Percentiles rank a stretch among this genome's conserved stretches.
These are phyloP conservation scores for Eptesicus fuscus DNA, from an alignment of 2,113 vertebrate species.

Conservation along the genomic window DNA sequence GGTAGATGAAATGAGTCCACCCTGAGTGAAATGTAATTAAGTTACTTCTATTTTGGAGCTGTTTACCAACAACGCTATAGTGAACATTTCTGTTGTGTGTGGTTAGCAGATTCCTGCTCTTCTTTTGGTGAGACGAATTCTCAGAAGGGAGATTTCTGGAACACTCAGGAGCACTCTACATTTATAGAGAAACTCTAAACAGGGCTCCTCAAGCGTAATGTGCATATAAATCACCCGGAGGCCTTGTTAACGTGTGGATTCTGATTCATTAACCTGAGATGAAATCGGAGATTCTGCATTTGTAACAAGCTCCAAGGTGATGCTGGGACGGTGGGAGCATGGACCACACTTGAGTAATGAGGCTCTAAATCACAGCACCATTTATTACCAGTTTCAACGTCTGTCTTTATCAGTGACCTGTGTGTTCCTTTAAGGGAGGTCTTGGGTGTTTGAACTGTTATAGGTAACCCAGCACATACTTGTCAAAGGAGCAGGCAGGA, in stretches of 20 bases:
- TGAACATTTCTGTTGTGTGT: not conserved
- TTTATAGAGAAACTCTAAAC: conserved; percentile 2
- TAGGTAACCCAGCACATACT: not conserved
- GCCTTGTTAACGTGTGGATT: not conserved
- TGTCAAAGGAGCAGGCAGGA: not conserved
- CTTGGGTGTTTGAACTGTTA: not conserved
- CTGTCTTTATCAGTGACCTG: not conserved
- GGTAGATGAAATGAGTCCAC: not conserved
- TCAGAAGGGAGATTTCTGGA: not conserved
- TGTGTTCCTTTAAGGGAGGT: not conserved
- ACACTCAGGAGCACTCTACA: not conserved
- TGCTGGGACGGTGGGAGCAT: not conserved
- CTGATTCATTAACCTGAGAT: not conserved
- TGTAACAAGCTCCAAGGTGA: not conserved
- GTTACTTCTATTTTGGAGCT: not conserved
- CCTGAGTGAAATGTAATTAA: not conserved
- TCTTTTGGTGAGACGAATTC: conserved; percentile 22
- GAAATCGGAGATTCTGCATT: not conserved
- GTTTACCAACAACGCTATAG: not conserved
- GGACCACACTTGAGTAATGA: not conserved
- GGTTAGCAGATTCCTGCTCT: not conserved
- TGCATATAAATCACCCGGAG: conserved; percentile 23
- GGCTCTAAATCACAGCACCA: not conserved
- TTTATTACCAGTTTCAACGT: not conserved
- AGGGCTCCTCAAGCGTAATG: not conserved